Conservation (phyloP, 2,113 vertebrate species). For the Coryphaenoides rupestris region DNA sequence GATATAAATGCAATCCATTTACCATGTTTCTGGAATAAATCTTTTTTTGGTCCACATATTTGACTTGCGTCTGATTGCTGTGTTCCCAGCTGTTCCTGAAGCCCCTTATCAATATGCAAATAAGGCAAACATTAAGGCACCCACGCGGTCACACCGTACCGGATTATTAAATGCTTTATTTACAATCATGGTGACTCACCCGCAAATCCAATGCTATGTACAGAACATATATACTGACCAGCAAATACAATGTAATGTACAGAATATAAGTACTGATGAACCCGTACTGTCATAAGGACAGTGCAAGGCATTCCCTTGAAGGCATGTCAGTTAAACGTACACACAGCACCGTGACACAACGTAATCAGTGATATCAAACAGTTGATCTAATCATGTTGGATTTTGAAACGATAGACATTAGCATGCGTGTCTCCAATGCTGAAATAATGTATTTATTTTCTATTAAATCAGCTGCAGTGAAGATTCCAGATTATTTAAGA, state of each 20-base stretch:
- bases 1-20: too few species aligned
- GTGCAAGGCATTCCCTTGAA: slow-evolving; percentile 15
- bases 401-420: slow-evolving; percentile 17
- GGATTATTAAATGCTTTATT: too few species aligned
- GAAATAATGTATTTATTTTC: not conserved
- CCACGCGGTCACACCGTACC: too few species aligned
- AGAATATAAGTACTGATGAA: too few species aligned
- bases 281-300: too few species aligned
- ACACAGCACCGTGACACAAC: slow-evolving; percentile 8
- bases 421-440: slow-evolving; percentile 52
- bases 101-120: too few species aligned
- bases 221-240: not conserved
- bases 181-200: too few species aligned
- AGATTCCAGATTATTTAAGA: too few species aligned
- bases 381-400: slow-evolving; percentile 5
- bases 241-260: not conserved
- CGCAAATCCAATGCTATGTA: slow-evolving; percentile 5
- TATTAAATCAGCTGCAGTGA: too few species aligned
- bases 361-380: slow-evolving; percentile 19
- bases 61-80: too few species aligned
- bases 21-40: not conserved
- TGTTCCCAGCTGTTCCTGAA: too few species aligned
- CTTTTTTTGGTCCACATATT: not conserved
- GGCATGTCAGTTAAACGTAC: slow-evolving; percentile 14
- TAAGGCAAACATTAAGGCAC: too few species aligned